Base-by-base conservation (phyloP, 2,113 vertebrate species). In the Natator depressus region DNA sequence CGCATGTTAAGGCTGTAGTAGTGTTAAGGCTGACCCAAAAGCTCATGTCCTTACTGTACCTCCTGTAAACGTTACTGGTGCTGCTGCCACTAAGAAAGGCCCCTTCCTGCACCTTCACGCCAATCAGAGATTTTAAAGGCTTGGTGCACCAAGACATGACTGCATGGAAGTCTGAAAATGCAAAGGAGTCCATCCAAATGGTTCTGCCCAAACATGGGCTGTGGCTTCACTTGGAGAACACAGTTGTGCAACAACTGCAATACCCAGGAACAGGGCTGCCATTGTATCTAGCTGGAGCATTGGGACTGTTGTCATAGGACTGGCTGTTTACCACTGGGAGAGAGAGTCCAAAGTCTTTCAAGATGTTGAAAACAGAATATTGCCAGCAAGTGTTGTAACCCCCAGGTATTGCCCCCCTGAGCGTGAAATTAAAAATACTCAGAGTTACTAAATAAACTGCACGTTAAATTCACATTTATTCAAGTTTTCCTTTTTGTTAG, bases 261-360 rank as follows among this genome's bases (percentile, higher is more conserved):
- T n/a, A 76, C 75, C 87, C 92, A 93, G 83, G 47, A 81, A 96
- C 95, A 97, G 96, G 75, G 42, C 62, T 31, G 90, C 91, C 92
- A 93, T 88, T 96, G 94, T 93, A 50, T 3, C 46, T 0, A 0
- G 0, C 24, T 17, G 0, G 1, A 93, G 93, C 82, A 9, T 42
- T 0, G 17, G 96, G 87, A 93, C 95, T 88, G 54, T 79, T 82
- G 96, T 14, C 91, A 88, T 13, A 49, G 62, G 85, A 96, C 42
- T n/a, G 83, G 51, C 79, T 42, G 76, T 47, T 47, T 13, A 76
- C 5, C 0, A 0, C 69, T 17, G 89, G 80, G 90, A 84, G 31
- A 79, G 79, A 76, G 50, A 53, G 51, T 86, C 94, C 93, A 92
- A 93, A 93, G 95, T 62, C 90, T 87, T 85, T 84, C 80, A 6